Percentiles rank a stretch among this genome's conserved stretches.
Evolutionary conservation across 2,888 invertebrate species (phyloP).

Genomic region (Colostygia pectinataria): DNA sequence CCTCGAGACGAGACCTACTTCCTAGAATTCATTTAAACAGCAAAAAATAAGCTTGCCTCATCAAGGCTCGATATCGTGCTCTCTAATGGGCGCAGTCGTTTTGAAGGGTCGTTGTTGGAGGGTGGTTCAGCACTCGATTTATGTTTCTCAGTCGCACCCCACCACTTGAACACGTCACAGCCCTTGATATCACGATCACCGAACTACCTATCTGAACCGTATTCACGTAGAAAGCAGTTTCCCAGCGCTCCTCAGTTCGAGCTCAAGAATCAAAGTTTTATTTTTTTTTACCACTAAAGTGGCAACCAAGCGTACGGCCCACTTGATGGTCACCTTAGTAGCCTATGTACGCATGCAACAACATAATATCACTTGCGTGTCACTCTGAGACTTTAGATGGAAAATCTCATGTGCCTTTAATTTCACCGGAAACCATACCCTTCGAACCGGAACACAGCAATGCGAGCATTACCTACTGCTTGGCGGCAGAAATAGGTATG

Average conservation of each 20-base stretch:
- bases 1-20: neutral
- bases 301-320: no score
- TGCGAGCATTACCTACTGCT: no score
- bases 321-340: no score
- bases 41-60: slow-evolving; percentile 23
- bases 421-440: no score
- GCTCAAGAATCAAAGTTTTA: no score
- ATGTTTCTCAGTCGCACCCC: slow-evolving; percentile 41
- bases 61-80: slow-evolving; percentile 37
- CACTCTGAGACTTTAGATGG: no score
- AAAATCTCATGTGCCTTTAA: no score
- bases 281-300: no score
- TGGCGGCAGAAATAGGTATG: no score
- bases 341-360: no score
- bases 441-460: no score
- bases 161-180: slow-evolving; percentile 71
- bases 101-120: slow-evolving; percentile 57
- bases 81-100: slow-evolving; percentile 43
- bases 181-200: slow-evolving; percentile 43
- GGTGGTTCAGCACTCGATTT: slow-evolving; percentile 44
- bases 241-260: neutral
- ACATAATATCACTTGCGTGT: no score
- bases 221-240: slow-evolving; percentile 6
- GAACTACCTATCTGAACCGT: slow-evolving; percentile 5
- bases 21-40: slow-evolving; percentile 8